Conservation (phyloP, 1,140 invertebrate species). For the Lepidurus couesii region DNA sequence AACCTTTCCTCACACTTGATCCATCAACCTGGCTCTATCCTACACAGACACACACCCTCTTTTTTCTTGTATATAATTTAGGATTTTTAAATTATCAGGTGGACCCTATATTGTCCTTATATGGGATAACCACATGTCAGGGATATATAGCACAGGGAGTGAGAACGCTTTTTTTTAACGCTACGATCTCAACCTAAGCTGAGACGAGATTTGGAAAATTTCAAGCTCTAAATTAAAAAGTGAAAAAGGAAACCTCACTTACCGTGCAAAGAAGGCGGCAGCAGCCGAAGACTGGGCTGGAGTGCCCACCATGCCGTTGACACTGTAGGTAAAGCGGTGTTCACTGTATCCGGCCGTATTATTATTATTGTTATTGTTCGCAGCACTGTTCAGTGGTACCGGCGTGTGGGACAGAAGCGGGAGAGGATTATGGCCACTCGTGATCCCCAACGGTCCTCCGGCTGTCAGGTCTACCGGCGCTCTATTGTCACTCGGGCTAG, state of each 20-base stretch:
- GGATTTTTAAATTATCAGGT: neutral
- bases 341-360: conserved; percentile 42
- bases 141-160: no score
- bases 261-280: conserved; percentile 50
- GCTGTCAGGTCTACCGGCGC: no score
- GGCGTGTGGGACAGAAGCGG: neutral
- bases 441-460: no score
- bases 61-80: neutral
- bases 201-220: no score
- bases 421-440: neutral
- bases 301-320: conserved; percentile 47
- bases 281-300: conserved; percentile 47
- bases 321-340: conserved; percentile 48
- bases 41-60: neutral
- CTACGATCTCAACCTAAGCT: no score
- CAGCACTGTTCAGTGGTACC: neutral
- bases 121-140: no score
- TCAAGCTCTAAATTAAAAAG: neutral
- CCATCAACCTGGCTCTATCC: neutral
- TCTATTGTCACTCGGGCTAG: neutral
- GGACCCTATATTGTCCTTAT: no score
- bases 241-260: conserved; percentile 37
- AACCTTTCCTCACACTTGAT: neutral
- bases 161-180: no score
- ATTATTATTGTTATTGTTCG: neutral